A percentile compares a stretch with the other conserved stretches of the same genome.
phyloP scores from a whole-genome alignment of 2,113 vertebrate genomes.

The Campylomormyrus tamandua region DNA sequence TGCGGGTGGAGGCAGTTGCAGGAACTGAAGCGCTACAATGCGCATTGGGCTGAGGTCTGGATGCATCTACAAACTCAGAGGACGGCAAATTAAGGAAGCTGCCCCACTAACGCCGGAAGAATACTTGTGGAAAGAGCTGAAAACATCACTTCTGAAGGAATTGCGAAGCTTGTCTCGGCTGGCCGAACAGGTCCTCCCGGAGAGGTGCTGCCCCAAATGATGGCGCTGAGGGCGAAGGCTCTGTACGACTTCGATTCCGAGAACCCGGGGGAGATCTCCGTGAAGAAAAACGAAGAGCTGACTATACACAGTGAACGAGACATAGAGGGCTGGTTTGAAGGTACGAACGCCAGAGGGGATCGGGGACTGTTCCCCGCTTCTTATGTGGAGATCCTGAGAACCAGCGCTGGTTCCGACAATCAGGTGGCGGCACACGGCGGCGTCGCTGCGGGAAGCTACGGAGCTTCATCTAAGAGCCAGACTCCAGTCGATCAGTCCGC shows the following conservation, averaged over 20 bases:
- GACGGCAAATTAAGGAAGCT: not conserved
- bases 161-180: conserved; percentile 3
- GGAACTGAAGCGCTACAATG: conserved; percentile 8
- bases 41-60: not conserved
- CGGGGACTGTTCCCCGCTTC: conserved; percentile 90
- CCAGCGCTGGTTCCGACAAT: conserved; percentile 27
- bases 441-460: conserved; percentile 51
- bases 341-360: conserved; percentile 81
- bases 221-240: conserved; percentile 81
- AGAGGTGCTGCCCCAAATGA: conserved; percentile 38
- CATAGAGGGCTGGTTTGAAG: conserved; percentile 89
- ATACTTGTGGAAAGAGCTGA: not conserved
- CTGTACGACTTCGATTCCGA: conserved; percentile 88
- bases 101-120: not conserved
- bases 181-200: conserved; percentile 15
- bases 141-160: not conserved
- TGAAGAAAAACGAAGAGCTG: conserved; percentile 80
- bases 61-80: not conserved
- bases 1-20: not conserved
- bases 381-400: conserved; percentile 80
- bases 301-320: conserved; percentile 83
- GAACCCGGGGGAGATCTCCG: conserved; percentile 86
- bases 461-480: conserved; percentile 43
- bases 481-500: conserved; percentile 36
- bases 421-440: conserved; percentile 50